Base-by-base conservation (phyloP, 2,888 invertebrate genomes). In the Lasius fuliginosus region DNA sequence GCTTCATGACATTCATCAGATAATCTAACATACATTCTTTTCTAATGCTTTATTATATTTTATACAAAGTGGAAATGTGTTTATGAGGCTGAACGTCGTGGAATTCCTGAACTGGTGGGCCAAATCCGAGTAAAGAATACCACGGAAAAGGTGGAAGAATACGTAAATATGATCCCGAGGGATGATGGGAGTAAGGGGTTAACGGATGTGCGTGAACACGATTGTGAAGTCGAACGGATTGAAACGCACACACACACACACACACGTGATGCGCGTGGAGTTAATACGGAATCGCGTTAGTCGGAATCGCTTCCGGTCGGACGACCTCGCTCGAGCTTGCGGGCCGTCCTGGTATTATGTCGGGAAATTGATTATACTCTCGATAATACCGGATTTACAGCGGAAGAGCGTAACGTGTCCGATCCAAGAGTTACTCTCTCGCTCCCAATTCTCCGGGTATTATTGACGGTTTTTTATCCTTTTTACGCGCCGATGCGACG, bases 211-310 rank as follows among this genome's bases (percentile, higher is more conserved):
- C 23, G 62, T 27, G 77, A 64, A 68, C 53, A 36, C 60, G 87
- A 88, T 85, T 86, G 68, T 68, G 65, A 84, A 75, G 86, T 81
- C 87, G 85, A 81, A 77, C 85, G 75, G 83, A 86, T 88, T 83
- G 83, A 79, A 83, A 79, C 65, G 79, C 85, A 79, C 86, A 76
- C 79, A 40, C 77, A n/a, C 53, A 36, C 5, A 5, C 5, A 36
- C 36, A 36, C 36, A 5, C 23, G 83, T 74, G 85, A 89, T 87
- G 90, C 92, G 92, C 85, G n/a, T 53, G 90, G 91, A 92, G 90
- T 91, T 93, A 89, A 92, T 93, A 92, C 92, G 92, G 92, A 93
- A 93, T 93, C 93, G 92, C 88, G 90, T 93, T 94, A 93, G 91
- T 91, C 91, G 91, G 40, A 90, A 93, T 93, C 88, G 84, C 89